A percentile compares a stretch with the other conserved stretches of the same genome.
phyloP scores from a whole-genome alignment of 2,888 invertebrate genomes.

The Lepidonotus clava region DNA sequence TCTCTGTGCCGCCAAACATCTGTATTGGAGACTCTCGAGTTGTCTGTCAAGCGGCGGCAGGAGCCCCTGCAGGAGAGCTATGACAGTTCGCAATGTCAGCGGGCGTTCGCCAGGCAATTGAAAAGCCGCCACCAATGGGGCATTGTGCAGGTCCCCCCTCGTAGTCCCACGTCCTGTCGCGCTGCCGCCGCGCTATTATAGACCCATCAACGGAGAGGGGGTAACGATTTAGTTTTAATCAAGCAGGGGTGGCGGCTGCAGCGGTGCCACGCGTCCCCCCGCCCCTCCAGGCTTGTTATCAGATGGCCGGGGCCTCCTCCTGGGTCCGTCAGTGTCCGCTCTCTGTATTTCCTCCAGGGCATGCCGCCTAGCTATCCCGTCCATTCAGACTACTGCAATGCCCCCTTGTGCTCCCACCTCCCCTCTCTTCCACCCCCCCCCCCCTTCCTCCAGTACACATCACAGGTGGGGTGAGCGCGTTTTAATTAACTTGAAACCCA shows the following conservation, averaged over 20 bases:
- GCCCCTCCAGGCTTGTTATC: conserved; percentile 18
- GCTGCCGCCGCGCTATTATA: conserved; percentile 36
- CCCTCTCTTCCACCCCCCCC: neutral
- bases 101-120: conserved; percentile 12
- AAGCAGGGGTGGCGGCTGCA: neutral
- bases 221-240: conserved; percentile 37
- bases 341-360: too few relatives aligned
- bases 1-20: conserved; percentile 31
- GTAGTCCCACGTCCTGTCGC: too few relatives aligned
- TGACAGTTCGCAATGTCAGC: conserved; percentile 23
- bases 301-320: neutral
- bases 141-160: too few relatives aligned
- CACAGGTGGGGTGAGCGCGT: conserved; percentile 14
- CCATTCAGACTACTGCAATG: too few relatives aligned
- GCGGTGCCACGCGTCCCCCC: neutral
- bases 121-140: neutral
- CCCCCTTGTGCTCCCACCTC: too few relatives aligned
- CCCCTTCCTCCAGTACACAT: neutral
- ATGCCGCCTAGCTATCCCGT: too few relatives aligned
- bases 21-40: conserved; percentile 19
- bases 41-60: conserved; percentile 24
- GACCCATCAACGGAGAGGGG: conserved; percentile 19
- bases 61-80: neutral
- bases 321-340: neutral
- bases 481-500: conserved; percentile 49